Evolutionary conservation across 2,888 invertebrate species (phyloP), one percentile per base, ranked within the genome.

Genomic region (Philereme transversata): DNA sequence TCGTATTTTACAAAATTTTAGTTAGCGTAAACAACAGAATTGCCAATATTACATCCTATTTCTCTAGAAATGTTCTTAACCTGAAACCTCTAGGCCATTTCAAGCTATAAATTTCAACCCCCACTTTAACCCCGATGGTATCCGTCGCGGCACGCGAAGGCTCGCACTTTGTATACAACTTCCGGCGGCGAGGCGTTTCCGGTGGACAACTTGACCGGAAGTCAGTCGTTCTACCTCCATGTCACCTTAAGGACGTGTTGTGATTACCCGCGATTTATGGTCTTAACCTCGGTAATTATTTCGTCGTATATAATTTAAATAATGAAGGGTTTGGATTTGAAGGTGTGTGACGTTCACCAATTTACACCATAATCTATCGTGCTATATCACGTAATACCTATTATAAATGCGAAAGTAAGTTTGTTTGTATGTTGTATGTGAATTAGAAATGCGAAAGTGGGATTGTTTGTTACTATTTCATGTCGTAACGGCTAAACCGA

Each of bases 91-190:
- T 58, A 62, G 62, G 52, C 47, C 64, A 52, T 65, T 67, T 54
- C 62, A 55, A 6, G 57, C 64, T 47, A 65, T 68, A 68, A 68
- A 68, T 68, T 56, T 53, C 51, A 62, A 44, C 55, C 56, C 41
- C 68, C 57, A 45, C 45, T 45, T 45, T 22, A 22, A 22, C 22
- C 22, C 63, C 62, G 70, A 70, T 68, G 45, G 70, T 67, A 70
- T 70, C 68, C 70, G 65, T 59, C 60, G 65, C 71, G 67, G 80
- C 89, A 90, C 90, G 90, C 89, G 84, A 90, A 88, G 87, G 83
- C 89, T 89, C 85, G 83, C 88, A 87, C 88, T 90, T 89, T 90
- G 89, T 90, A 88, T 88, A 88, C 90, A 85, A 88, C 89, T 88
- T 88, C 88, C 88, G 85, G 81, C 65, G 69, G 73, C 74, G 62